A percentile compares a stretch with the other conserved stretches of the same genome.
Conservation (phyloP, 2,888 invertebrate genomes). For the Scaptomyza cyrtandrae region DNA sequence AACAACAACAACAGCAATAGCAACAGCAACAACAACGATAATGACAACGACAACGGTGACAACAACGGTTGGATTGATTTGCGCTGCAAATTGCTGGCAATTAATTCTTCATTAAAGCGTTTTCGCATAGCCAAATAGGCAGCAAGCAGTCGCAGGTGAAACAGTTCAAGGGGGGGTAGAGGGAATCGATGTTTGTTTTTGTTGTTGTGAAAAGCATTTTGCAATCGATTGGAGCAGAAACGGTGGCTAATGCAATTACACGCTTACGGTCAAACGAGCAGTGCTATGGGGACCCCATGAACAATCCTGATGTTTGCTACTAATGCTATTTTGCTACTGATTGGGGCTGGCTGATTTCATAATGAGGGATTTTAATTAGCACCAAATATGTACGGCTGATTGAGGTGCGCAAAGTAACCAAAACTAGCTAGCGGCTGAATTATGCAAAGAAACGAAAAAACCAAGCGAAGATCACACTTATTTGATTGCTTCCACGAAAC, state of each 20-base stretch:
- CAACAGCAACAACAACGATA: background rate
- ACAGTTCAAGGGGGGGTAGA: background rate
- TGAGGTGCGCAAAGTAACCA: constrained; percentile 22
- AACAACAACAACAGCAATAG: background rate
- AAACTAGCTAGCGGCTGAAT: constrained; percentile 6
- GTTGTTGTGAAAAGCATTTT: constrained; percentile 70
- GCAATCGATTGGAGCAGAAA: constrained; percentile 55
- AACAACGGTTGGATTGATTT: constrained; percentile 72
- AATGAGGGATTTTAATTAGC: constrained; percentile 79
- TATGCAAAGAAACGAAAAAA: background rate
- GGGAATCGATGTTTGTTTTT: constrained; percentile 1
- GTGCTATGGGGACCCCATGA: constrained; percentile 42
- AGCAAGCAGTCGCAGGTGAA: constrained; percentile 18
- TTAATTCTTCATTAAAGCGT: constrained; percentile 84
- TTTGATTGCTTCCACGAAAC: background rate
- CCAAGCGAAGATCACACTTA: constrained; percentile 4
- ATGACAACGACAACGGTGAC: constrained; percentile 53
- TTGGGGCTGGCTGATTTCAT: constrained; percentile 70
- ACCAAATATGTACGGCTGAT: constrained; percentile 64
- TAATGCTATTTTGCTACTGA: constrained; percentile 29
- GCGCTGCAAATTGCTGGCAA: constrained; percentile 83
- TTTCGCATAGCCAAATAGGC: constrained; percentile 78
- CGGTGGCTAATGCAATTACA: constrained; percentile 74
- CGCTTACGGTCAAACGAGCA: constrained; percentile 75
- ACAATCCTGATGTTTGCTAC: constrained; percentile 15